phyloP scores from a whole-genome alignment of 2,888 invertebrate species.

The Cephus pygmeus region DNA sequence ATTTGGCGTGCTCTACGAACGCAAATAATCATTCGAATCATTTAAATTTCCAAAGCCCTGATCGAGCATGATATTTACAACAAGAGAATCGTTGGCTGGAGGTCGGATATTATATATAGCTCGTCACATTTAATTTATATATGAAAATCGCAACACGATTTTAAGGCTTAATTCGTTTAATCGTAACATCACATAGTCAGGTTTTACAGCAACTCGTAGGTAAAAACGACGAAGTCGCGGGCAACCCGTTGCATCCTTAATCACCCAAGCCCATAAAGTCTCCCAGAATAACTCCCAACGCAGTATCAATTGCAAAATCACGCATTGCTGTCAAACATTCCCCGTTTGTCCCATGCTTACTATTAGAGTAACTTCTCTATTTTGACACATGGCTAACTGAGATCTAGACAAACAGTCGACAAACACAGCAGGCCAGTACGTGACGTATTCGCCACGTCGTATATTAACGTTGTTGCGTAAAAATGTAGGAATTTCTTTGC shows the following conservation, averaged over 20 bases:
- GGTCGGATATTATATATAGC: not conserved
- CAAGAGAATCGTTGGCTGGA: not conserved
- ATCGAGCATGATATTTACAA: not conserved
- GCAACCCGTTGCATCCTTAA: not conserved
- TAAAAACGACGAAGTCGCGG: not conserved
- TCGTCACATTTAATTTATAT: not conserved
- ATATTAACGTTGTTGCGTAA: slow-evolving; percentile 33
- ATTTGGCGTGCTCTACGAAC: not conserved
- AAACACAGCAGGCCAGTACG: slow-evolving; percentile 26
- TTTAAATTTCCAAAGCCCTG: not conserved
- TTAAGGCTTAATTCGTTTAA: not conserved
- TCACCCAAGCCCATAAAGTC: not conserved
- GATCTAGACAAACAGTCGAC: not conserved
- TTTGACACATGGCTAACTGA: not conserved
- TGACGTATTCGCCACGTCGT: not conserved
- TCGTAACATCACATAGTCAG: not conserved
- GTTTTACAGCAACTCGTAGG: not conserved
- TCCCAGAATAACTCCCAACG: not conserved
- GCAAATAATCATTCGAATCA: not conserved
- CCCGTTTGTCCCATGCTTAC: not conserved
- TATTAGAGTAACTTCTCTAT: not conserved
- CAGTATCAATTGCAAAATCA: not conserved
- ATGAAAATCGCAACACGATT: not conserved
- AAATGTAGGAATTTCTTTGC: slow-evolving; percentile 58
- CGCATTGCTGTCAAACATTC: not conserved